These are phyloP conservation scores for Coptodon bakossiorum DNA, from an alignment of 2,113 vertebrate genomes.

Conservation along the genomic window DNA sequence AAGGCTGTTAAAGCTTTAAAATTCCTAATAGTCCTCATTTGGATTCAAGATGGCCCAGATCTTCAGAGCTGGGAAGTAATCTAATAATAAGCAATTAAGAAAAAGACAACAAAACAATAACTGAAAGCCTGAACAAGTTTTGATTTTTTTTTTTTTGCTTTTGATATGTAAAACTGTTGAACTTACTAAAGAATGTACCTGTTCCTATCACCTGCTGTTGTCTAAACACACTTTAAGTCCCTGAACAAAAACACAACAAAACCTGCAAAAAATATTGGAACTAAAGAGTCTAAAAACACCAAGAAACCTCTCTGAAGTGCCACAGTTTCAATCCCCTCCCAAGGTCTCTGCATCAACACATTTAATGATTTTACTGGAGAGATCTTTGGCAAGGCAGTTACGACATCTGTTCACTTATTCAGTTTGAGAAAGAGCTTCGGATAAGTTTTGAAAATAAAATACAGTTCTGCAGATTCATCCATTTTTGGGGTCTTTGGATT, in stretches of 20 bases:
- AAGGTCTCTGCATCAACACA: not conserved
- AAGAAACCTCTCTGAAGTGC: not conserved
- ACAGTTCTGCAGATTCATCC: not conserved
- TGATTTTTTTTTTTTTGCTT: not conserved
- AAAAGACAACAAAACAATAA: not conserved
- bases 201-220: not conserved
- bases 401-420: conserved; percentile 25
- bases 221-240: not conserved
- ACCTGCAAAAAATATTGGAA: not conserved
- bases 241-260: not conserved
- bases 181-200: not conserved
- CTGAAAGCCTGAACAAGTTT: not conserved
- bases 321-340: not conserved
- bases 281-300: not conserved
- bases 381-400: not conserved
- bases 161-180: not conserved
- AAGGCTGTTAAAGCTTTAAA: not conserved
- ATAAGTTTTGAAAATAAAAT: not conserved
- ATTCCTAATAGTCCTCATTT: not conserved
- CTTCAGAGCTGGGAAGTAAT: not conserved
- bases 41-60: not conserved
- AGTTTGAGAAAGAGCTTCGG: not conserved
- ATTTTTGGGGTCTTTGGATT: not conserved
- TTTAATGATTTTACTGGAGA: not conserved
- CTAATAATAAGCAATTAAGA: not conserved